Conservation (phyloP, 2,113 vertebrate genomes). For the Ondatra zibethicus region DNA sequence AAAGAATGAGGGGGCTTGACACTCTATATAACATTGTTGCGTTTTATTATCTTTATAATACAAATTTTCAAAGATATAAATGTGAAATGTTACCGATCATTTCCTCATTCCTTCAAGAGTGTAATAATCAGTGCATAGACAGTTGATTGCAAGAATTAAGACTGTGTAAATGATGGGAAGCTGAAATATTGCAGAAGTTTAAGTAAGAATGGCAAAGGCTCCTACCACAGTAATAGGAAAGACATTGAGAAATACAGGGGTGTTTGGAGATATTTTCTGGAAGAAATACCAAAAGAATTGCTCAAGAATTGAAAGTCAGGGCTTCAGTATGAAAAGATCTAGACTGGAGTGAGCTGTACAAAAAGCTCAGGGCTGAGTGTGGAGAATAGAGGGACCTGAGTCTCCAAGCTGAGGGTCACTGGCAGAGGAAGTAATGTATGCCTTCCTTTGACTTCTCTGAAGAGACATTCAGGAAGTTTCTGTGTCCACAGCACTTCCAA, state of each 20-base stretch:
- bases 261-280: background rate
- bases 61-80: background rate
- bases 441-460: background rate
- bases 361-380: background rate
- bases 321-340: background rate
- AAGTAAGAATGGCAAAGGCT: background rate
- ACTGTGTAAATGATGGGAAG: background rate
- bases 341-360: background rate
- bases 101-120: background rate
- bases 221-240: background rate
- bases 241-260: background rate
- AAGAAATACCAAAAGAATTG: background rate
- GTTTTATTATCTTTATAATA: conserved; percentile 5
- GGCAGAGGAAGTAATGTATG: background rate
- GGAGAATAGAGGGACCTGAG: background rate
- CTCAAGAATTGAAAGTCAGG: background rate
- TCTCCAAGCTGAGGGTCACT: background rate
- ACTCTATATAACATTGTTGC: background rate
- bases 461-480: background rate
- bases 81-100: background rate
- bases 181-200: background rate
- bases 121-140: background rate
- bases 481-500: background rate
- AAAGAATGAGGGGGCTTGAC: background rate
- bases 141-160: background rate